Conservation (phyloP, 2,888 invertebrate genomes). For the Malthinus seriepunctatus region DNA sequence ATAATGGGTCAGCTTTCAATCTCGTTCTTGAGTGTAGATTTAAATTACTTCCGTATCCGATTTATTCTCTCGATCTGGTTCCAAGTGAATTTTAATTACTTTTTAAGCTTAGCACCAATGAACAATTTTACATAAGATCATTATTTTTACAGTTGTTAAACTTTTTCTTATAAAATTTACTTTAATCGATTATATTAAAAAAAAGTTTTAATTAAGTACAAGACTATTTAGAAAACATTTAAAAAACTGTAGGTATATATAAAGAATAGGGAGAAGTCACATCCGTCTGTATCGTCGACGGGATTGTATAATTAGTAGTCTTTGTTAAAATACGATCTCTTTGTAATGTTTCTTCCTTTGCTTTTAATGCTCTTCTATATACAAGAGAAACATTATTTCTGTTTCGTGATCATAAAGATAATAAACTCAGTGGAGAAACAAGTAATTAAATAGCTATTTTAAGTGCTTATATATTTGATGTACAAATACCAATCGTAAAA, state of each 20-base stretch:
- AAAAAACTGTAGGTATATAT: slow-evolving; percentile 15
- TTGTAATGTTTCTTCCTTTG: slow-evolving; percentile 20
- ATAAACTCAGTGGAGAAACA: slow-evolving; percentile 6
- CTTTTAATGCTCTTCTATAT: slow-evolving; percentile 19
- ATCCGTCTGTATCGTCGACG: slow-evolving; percentile 16
- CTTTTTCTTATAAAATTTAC: too few species aligned
- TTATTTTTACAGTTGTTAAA: too few species aligned
- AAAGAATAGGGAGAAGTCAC: slow-evolving; percentile 19
- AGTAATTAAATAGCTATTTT: slow-evolving; percentile 6
- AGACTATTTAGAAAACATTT: not conserved
- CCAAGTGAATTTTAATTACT: too few species aligned
- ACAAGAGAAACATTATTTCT: slow-evolving; percentile 16
- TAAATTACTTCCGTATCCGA: too few species aligned
- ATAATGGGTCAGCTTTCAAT: too few species aligned
- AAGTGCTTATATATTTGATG: slow-evolving; percentile 6
- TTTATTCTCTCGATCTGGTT: too few species aligned
- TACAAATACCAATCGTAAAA: not conserved
- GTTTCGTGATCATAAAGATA: slow-evolving; percentile 16
- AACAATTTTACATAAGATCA: too few species aligned
- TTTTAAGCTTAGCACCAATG: too few species aligned
- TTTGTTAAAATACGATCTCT: slow-evolving; percentile 27
- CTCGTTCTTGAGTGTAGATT: too few species aligned
- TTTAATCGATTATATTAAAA: too few species aligned
- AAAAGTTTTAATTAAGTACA: not conserved
- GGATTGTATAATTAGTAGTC: slow-evolving; percentile 23